Evolutionary conservation across 2,113 vertebrate species (phyloP).

Genomic region (Hassar affinis): DNA sequence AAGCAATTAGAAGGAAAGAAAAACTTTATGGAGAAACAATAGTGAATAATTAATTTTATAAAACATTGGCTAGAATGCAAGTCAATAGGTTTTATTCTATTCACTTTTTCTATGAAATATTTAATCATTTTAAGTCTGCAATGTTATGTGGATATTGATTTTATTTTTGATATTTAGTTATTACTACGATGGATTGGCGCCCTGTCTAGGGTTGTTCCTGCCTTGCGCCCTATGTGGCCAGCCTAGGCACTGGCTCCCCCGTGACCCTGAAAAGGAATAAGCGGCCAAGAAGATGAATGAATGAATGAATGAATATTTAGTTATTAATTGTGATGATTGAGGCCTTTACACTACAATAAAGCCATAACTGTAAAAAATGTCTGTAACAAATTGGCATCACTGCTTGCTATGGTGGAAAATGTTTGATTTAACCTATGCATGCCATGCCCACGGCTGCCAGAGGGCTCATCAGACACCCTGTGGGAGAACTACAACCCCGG

Average conservation of each 20-base stretch:
- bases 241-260: no score
- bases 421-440: no score
- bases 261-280: no score
- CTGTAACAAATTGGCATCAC: not conserved
- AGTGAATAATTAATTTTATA: constrained; percentile 43
- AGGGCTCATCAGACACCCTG: no score
- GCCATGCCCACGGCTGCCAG: no score
- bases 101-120: constrained; percentile 42
- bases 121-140: constrained; percentile 41
- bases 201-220: no score
- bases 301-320: no score
- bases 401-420: no score
- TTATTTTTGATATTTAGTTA: constrained; percentile 25
- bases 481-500: no score
- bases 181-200: no score
- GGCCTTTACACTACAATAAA: not conserved
- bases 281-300: no score
- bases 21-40: constrained; percentile 57
- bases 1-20: constrained; percentile 66
- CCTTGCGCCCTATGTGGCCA: no score
- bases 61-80: constrained; percentile 7
- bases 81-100: constrained; percentile 42
- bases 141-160: constrained; percentile 27
- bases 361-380: not conserved
- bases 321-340: not conserved